A percentile compares a stretch with the other conserved stretches of the same genome.
Conservation (phyloP, 2,113 vertebrate species). For the Calidris pygmaea region DNA sequence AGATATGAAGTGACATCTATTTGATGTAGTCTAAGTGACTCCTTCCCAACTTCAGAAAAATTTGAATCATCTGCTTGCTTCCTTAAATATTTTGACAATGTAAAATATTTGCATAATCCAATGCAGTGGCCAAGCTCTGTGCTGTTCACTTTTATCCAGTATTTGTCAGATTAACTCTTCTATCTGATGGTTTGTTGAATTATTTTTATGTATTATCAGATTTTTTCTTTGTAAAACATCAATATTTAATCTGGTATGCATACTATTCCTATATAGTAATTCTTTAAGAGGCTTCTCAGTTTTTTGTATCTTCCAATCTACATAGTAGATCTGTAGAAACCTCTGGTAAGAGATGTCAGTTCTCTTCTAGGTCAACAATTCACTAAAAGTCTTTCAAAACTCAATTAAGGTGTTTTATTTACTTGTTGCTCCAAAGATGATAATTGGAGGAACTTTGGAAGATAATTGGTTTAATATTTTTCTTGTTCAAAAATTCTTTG, state of each 20-base stretch:
- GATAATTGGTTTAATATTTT: not conserved
- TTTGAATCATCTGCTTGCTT: not conserved
- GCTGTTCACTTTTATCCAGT: not conserved
- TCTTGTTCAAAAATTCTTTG: not conserved
- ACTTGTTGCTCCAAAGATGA: not conserved
- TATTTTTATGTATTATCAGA: not conserved
- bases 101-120: not conserved
- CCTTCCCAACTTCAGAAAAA: not conserved
- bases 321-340: not conserved
- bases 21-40: not conserved
- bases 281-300: not conserved
- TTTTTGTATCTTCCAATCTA: not conserved
- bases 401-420: not conserved
- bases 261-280: not conserved
- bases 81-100: not conserved
- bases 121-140: not conserved
- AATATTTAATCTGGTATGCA: not conserved
- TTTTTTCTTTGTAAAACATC: not conserved
- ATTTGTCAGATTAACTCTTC: not conserved
- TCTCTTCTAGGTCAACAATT: constrained; percentile 1
- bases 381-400: not conserved
- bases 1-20: not conserved
- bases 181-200: not conserved
- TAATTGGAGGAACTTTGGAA: not conserved
- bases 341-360: not conserved